Evolutionary conservation across 2,888 invertebrate species (phyloP), one percentile per base, ranked within the genome.

Genomic region (Perizoma affinitatum): DNA sequence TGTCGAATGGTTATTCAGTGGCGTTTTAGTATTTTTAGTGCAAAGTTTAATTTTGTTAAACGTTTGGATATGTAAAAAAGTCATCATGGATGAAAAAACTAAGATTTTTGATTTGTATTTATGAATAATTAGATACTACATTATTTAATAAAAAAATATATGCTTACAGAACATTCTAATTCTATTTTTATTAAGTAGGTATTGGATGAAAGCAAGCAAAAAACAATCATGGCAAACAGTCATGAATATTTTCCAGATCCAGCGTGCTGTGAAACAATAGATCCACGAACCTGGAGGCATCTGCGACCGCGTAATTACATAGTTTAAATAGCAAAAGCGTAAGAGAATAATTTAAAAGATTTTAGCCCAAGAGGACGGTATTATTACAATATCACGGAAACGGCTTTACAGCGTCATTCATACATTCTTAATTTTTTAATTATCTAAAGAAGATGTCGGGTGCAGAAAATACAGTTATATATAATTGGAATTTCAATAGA

Each of bases 391-490:
- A 88, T 88, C 86, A 86, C 83, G 69, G 83, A 84, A 89, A 88
- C 87, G 84, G 85, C 85, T 89, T 86, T 87, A 86, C 86, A 83
- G 82, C 87, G 83, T 88, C 86, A 89, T 88, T 90, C 89, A 90
- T 90, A 89, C 88, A 90, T 90, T 89, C 81, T 88, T 90, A 90
- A 91, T 90, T 88, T 90, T 90, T 90, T 90, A 90, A 91, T 91
- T 90, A 90, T 88, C 89, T 88, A 85, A 78, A 76, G 83, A 87
- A 83, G 78, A 82, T 80, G 78, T 76, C 36, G 75, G 79, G 81
- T 84, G 80, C 83, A 87, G 85, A 85, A 86, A 87, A 85, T 83
- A 81, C 82, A 67, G 71, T 74, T 76, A 83, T 86, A 87, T 87
- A 84, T 86, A 88, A 88, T 85, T 84, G 80, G 82, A 86, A 84